Evolutionary conservation across 2,797 vertebrate species (phyloP).

Genomic region (Karalla daura): DNA sequence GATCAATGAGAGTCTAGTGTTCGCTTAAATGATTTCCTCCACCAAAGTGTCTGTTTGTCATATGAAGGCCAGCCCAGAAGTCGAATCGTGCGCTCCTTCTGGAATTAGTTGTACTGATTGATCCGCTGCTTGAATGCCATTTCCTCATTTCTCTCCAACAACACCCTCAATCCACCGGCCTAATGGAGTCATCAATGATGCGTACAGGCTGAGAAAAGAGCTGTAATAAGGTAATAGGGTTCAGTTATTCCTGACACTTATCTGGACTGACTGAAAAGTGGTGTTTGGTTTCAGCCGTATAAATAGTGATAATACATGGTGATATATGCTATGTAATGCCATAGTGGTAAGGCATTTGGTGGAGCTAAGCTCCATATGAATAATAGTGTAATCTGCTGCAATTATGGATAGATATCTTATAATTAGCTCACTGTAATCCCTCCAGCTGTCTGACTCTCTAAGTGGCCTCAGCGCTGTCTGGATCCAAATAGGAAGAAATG

Average conservation of each 20-base stretch:
- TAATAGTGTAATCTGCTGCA: slow-evolving; percentile 68
- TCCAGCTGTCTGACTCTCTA: slow-evolving; percentile 64
- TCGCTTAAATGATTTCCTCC: slow-evolving; percentile 53
- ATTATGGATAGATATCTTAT: slow-evolving; percentile 73
- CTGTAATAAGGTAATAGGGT: slow-evolving; percentile 45
- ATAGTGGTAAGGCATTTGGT: slow-evolving; percentile 52
- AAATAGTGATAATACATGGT: slow-evolving; percentile 59
- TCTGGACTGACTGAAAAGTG: slow-evolving; percentile 34
- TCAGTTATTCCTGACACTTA: slow-evolving; percentile 39
- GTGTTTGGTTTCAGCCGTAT: slow-evolving; percentile 52
- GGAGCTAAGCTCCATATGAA: slow-evolving; percentile 63
- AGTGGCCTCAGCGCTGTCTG: slow-evolving; percentile 55
- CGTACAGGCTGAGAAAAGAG: slow-evolving; percentile 23
- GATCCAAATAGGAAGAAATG: slow-evolving; percentile 54
- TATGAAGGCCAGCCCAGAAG: slow-evolving; percentile 41
- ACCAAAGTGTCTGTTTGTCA: slow-evolving; percentile 57
- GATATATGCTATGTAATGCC: slow-evolving; percentile 50
- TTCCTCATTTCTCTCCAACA: slow-evolving; percentile 51
- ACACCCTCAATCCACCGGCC: slow-evolving; percentile 29
- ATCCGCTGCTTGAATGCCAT: slow-evolving; percentile 60
- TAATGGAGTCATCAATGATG: slow-evolving; percentile 63
- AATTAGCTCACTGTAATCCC: slow-evolving; percentile 74
- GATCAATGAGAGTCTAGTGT: slow-evolving; percentile 41
- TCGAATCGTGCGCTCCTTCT: slow-evolving; percentile 46
- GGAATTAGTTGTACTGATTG: slow-evolving; percentile 51